Evolutionary conservation across 2,888 invertebrate genomes (phyloP).

Genomic region (Dyspetes luteomarginatus): DNA sequence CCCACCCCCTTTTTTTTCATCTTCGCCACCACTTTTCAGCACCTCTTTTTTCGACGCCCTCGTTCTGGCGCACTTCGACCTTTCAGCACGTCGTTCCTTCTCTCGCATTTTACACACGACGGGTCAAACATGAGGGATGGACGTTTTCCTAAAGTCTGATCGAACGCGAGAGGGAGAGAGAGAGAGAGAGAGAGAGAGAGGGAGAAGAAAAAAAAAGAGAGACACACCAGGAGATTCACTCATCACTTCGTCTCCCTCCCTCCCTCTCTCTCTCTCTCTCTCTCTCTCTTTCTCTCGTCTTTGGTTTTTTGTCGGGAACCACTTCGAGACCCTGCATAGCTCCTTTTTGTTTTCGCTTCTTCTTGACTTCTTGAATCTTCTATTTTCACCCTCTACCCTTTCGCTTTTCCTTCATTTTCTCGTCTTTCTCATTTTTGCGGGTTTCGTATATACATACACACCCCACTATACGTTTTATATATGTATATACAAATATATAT

Average conservation of each 20-base stretch:
- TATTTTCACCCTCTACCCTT: not conserved
- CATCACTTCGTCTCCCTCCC: not conserved
- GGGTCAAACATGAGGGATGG: slow-evolving; percentile 42
- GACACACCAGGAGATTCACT: not conserved
- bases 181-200: no score
- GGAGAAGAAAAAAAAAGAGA: not conserved
- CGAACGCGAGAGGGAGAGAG: slow-evolving; percentile 26
- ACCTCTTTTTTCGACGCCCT: slow-evolving; percentile 17
- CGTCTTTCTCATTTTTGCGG: not conserved
- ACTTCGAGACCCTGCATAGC: not conserved
- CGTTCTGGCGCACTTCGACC: slow-evolving; percentile 44
- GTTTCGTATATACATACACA: not conserved
- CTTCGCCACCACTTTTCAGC: slow-evolving; percentile 29
- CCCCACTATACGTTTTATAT: not conserved
- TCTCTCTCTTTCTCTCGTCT: not conserved
- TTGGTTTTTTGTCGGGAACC: not conserved
- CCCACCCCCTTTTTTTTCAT: not conserved
- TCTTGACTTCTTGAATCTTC: not conserved
- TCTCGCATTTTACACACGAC: slow-evolving; percentile 3
- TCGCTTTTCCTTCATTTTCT: not conserved
- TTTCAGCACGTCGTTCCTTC: slow-evolving; percentile 33
- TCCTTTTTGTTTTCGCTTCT: slow-evolving; percentile 2
- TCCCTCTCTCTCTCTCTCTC: slow-evolving; percentile 14
- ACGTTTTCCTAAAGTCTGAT: slow-evolving; percentile 37
- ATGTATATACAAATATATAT: not conserved